Evolutionary conservation across 2,113 vertebrate species (phyloP), one percentile per base, ranked within the genome.

Genomic region (Oenanthe oenanthe): DNA sequence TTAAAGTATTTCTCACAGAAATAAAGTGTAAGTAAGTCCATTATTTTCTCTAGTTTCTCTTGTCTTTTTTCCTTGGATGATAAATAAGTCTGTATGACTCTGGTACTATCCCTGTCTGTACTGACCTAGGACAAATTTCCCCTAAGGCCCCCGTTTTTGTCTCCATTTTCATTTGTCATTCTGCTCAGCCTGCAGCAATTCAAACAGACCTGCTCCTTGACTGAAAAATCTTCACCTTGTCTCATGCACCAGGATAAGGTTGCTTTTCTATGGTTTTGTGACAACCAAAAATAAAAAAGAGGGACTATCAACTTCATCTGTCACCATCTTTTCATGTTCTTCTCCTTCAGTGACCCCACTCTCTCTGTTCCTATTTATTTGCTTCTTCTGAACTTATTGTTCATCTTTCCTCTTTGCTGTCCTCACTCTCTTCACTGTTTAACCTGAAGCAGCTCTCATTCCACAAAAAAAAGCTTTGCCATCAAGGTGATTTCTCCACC

Each of bases 151-250:
- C 56, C 28, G 43, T 74, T 96, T 95, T 78, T 66, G 56, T 74
- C 88, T 92, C 68, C 36, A 8, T 81, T 93, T 91, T 76, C 94
- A 96, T 96, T 94, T 96, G 65, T 96, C 93, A 94, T 96, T 92
- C 95, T 77, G 48, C 75, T 96, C 85, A 95, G 88, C 75, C 93
- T 92, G 51, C 78, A 96, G 92, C 88, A 74, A 83, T 90, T 95
- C 92, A 85, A 91, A 85, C 89, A 96, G 85, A 77, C 82, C 68
- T 92, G 82, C 68, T 88, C 88, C 85, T 92, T 96, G 88, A 88
- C 75, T 77, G 85, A 77, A 57, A 92, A 94, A 92, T 65, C 92
- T 89, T 97, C 88, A 96, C 94, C 85, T 95, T 72, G 77, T 83
- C 85, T 88, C 50, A 85, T 42, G 75, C 71, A 85, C 68, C 51